These are phyloP conservation scores for Diglossa cyanea DNA, from an alignment of 2,797 vertebrate species.

Conservation along the genomic window DNA sequence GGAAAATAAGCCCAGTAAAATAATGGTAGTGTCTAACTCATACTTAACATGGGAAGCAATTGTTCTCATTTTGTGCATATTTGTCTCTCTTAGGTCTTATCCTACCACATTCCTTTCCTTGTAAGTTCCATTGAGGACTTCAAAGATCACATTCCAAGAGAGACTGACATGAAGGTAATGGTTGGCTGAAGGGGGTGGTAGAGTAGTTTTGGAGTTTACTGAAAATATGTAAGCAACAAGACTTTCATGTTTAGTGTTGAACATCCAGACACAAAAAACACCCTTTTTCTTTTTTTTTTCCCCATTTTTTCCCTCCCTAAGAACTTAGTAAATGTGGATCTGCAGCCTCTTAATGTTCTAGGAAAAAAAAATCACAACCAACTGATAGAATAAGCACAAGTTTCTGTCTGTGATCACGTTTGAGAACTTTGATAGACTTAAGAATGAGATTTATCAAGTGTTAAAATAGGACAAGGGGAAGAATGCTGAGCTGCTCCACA, in stretches of 20 bases:
- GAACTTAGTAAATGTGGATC: not conserved
- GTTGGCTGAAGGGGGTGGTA: not conserved
- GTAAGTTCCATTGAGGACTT: slow-evolving; percentile 99
- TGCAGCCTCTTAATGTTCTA: not conserved
- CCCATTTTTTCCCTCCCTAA: not conserved
- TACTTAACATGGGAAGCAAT: not conserved
- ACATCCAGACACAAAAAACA: not conserved
- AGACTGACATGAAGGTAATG: slow-evolving; percentile 98
- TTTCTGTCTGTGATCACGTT: not conserved
- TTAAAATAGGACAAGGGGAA: not conserved
- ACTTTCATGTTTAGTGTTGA: not conserved
- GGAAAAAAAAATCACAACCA: not conserved
- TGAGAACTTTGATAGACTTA: not conserved
- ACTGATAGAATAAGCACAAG: not conserved
- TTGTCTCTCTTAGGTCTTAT: slow-evolving; percentile 85
- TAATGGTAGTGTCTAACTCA: not conserved
- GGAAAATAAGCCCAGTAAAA: not conserved
- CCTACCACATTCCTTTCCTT: slow-evolving; percentile 98
- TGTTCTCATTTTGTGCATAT: not conserved
- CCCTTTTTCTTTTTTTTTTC: not conserved
- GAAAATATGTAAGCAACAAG: not conserved
- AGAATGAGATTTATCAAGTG: not conserved
- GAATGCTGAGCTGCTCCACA: not conserved
- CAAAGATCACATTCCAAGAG: slow-evolving; percentile 98
- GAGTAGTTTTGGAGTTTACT: not conserved